A percentile compares a stretch with the other conserved stretches of the same genome.
These are phyloP conservation scores for Acanthopleura granulata DNA, from an alignment of 2,888 invertebrate species.

Conservation along the genomic window DNA sequence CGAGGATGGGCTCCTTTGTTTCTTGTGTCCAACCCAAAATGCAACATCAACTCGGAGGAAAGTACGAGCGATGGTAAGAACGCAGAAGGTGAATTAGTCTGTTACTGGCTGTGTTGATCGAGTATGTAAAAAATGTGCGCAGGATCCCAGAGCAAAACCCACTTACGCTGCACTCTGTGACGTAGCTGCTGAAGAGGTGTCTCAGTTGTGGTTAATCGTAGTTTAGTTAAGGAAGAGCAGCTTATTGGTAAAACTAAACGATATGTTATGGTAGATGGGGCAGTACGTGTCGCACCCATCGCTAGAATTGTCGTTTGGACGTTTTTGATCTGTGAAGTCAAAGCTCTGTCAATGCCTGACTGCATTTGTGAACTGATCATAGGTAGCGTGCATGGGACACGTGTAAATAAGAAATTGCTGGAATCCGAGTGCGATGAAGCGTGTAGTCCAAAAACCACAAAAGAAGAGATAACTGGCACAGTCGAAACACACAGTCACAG, in stretches of 20 bases:
- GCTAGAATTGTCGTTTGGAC: too few species aligned
- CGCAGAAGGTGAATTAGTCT: not conserved
- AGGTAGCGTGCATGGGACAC: slow-evolving; percentile 18
- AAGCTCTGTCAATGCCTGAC: slow-evolving; percentile 22
- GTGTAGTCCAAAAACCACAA: too few species aligned
- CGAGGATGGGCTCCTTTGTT: not conserved
- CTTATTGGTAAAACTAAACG: slow-evolving; percentile 8
- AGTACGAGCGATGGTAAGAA: not conserved
- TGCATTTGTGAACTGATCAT: slow-evolving; percentile 22
- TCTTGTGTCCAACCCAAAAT: not conserved
- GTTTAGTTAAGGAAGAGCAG: slow-evolving; percentile 15
- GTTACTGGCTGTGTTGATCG: not conserved
- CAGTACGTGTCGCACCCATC: slow-evolving; percentile 18
- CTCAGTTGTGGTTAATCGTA: slow-evolving; percentile 19
- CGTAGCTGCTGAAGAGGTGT: not conserved
- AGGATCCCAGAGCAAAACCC: not conserved
- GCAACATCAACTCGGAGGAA: not conserved
- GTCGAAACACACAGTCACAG: not conserved
- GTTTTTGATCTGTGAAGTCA: slow-evolving; percentile 20
- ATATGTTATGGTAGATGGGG: slow-evolving; percentile 17
- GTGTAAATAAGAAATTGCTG: not conserved
- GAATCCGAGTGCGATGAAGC: not conserved
- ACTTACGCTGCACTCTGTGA: not conserved
- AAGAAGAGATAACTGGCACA: not conserved
- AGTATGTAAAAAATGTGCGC: not conserved